Conservation (phyloP, 2,113 vertebrate species). For the Xiphophorus couchianus region DNA sequence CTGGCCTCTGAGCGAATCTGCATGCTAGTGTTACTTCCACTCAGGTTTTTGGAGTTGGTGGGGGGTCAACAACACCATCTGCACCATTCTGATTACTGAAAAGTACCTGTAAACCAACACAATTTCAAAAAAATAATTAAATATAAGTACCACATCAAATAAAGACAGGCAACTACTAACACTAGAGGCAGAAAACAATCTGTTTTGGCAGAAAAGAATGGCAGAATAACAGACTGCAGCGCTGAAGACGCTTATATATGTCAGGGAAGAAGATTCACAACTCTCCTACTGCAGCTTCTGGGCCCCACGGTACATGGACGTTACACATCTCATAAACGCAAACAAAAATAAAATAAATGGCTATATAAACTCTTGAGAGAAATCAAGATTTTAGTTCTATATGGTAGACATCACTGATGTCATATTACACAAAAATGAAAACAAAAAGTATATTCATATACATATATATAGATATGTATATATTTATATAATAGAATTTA, state of each 20-base stretch:
- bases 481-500: constrained; percentile 64
- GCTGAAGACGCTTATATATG: constrained; percentile 78
- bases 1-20: constrained; percentile 76
- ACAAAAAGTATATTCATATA: constrained; percentile 78
- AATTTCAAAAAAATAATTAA: constrained; percentile 68
- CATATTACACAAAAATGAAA: constrained; percentile 88
- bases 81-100: constrained; percentile 79
- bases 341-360: constrained; percentile 86
- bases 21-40: constrained; percentile 79
- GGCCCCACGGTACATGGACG: constrained; percentile 86
- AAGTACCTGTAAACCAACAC: constrained; percentile 96
- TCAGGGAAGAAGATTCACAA: constrained; percentile 74
- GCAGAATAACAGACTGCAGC: constrained; percentile 82
- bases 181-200: constrained; percentile 64
- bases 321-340: constrained; percentile 89
- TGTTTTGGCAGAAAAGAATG: constrained; percentile 81
- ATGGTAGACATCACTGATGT: constrained; percentile 99
- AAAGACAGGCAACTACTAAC: constrained; percentile 55
- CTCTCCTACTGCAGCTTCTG: constrained; percentile 89
- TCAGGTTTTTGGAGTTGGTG: constrained; percentile 70
- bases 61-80: constrained; percentile 79
- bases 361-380: constrained; percentile 98
- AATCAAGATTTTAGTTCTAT: constrained; percentile 99
- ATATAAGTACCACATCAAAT: constrained; percentile 77
- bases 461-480: constrained; percentile 51